Percentiles rank a stretch among this genome's conserved stretches.
These are phyloP conservation scores for Clarias platycephalus DNA, from an alignment of 2,797 vertebrate species.

Conservation along the genomic window DNA sequence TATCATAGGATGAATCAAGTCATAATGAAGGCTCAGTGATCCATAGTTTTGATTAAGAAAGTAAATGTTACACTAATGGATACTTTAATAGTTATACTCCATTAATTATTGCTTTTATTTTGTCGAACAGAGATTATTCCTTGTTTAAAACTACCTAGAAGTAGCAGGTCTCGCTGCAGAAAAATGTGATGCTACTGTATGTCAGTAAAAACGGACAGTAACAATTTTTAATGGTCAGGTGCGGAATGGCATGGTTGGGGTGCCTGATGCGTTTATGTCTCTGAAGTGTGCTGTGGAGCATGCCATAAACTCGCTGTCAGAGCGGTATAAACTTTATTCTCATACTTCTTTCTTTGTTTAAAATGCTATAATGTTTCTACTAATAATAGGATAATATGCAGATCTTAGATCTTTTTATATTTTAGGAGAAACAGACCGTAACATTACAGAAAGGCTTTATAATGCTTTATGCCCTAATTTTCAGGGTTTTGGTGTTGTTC, in stretches of 20 bases:
- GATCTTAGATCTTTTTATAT: not conserved
- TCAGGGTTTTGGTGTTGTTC: slow-evolving; percentile 72
- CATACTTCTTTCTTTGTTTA: too few species aligned
- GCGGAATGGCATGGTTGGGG: slow-evolving; percentile 68
- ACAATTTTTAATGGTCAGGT: slow-evolving; percentile 62
- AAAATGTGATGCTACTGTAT: not conserved
- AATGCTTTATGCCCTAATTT: not conserved
- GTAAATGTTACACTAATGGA: not conserved
- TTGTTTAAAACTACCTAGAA: not conserved
- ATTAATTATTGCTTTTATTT: not conserved
- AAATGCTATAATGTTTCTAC: not conserved
- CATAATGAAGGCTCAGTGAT: not conserved
- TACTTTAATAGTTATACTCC: not conserved
- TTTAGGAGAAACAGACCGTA: not conserved
- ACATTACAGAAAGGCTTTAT: too few species aligned
- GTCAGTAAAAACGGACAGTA: not conserved
- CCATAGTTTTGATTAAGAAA: not conserved
- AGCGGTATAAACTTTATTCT: slow-evolving; percentile 61
- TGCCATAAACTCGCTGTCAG: slow-evolving; percentile 46
- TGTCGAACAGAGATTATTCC: not conserved
- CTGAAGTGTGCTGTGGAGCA: slow-evolving; percentile 62
- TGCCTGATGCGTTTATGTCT: slow-evolving; percentile 65
- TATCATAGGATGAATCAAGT: too few species aligned
- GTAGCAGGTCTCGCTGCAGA: not conserved
- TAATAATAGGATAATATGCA: too few species aligned